A percentile compares a stretch with the other conserved stretches of the same genome.
Conservation (phyloP, 2,113 vertebrate genomes). For the Xiphias gladius region DNA sequence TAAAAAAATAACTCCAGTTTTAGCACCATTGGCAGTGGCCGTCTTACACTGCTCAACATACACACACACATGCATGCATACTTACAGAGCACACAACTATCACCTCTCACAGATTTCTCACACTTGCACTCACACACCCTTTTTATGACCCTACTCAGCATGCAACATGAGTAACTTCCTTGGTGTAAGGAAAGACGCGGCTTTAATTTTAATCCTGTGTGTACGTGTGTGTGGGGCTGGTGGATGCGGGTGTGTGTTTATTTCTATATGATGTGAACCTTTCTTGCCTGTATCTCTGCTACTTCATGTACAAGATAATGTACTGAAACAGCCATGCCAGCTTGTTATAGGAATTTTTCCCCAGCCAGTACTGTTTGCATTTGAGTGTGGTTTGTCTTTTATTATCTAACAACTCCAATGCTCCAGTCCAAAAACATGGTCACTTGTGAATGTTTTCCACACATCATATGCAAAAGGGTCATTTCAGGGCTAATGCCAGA, state of each 20-base stretch:
- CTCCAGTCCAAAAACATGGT: not conserved
- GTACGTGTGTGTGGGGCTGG: not conserved
- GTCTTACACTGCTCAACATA: slow-evolving; percentile 11
- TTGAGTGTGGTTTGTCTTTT: slow-evolving; percentile 16
- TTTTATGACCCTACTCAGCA: slow-evolving; percentile 65
- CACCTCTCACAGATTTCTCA: slow-evolving; percentile 42
- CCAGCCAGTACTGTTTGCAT: not conserved
- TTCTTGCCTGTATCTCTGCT: not conserved
- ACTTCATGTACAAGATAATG: slow-evolving; percentile 1
- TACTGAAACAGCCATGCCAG: not conserved
- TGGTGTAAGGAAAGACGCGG: slow-evolving; percentile 42
- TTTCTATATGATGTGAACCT: slow-evolving; percentile 6
- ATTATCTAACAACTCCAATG: not conserved
- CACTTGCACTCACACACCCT: slow-evolving; percentile 56
- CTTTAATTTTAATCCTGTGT: slow-evolving; percentile 49
- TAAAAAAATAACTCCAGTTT: slow-evolving; percentile 24
- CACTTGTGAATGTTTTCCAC: slow-evolving; percentile 10
- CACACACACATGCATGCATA: slow-evolving; percentile 10
- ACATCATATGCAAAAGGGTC: not conserved
- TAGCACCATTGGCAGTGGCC: slow-evolving; percentile 7
- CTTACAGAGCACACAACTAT: slow-evolving; percentile 12
- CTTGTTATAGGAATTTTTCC: not conserved
- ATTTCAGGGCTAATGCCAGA: slow-evolving; percentile 19
- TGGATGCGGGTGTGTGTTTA: slow-evolving; percentile 3
- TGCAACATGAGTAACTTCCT: slow-evolving; percentile 71